These are phyloP conservation scores for Apis laboriosa DNA, from an alignment of 1,140 invertebrate genomes.

Conservation along the genomic window DNA sequence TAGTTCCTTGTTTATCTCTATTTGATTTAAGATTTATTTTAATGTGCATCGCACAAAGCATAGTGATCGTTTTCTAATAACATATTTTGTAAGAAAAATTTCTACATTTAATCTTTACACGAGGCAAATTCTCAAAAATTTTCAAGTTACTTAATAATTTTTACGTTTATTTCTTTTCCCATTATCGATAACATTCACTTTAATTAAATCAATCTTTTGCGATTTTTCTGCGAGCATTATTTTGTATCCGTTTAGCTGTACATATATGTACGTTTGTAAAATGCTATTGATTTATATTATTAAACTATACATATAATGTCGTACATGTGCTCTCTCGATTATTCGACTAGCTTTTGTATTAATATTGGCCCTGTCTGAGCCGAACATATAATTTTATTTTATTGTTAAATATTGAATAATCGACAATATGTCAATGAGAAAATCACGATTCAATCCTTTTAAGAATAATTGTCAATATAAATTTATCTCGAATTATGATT, in stretches of 20 bases:
- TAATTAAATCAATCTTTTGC: neutral
- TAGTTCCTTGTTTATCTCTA: neutral
- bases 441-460: neutral
- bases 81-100: conserved; percentile 16
- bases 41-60: conserved; percentile 25
- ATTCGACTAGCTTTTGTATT: neutral
- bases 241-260: conserved; percentile 70
- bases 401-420: neutral
- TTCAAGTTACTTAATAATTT: neutral
- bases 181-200: neutral
- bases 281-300: conserved; percentile 74
- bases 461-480: neutral
- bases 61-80: neutral
- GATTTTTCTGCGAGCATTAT: conserved; percentile 53
- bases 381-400: neutral
- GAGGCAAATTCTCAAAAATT: conserved; percentile 23
- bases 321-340: conserved; percentile 48
- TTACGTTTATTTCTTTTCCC: conserved; percentile 3
- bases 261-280: conserved; percentile 74
- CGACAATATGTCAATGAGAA: neutral
- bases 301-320: conserved; percentile 65
- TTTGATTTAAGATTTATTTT: neutral
- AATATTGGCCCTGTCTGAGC: neutral
- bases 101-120: conserved; percentile 52
- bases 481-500: conserved; percentile 1